Percentiles rank a stretch among this genome's conserved stretches.
These are phyloP conservation scores for Eira barbara DNA, from an alignment of 2,113 vertebrate species.

Conservation along the genomic window DNA sequence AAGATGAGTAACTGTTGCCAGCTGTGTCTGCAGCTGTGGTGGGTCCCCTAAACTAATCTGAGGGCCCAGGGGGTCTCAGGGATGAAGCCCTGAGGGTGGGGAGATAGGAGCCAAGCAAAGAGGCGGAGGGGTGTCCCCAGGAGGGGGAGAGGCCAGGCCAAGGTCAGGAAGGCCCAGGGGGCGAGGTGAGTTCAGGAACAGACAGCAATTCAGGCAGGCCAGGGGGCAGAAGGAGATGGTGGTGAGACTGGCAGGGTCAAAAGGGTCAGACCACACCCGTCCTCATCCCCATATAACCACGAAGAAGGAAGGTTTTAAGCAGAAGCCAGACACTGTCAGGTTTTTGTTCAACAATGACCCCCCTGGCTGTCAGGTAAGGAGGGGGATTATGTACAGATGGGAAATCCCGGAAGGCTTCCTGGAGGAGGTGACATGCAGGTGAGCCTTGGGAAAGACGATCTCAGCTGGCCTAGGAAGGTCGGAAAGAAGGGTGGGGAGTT, in stretches of 20 bases:
- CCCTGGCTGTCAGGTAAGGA: not conserved
- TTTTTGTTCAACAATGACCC: not conserved
- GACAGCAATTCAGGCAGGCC: not conserved
- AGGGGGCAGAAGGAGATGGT: not conserved
- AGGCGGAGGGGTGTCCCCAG: not conserved
- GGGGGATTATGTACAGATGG: not conserved
- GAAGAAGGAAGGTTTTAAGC: not conserved
- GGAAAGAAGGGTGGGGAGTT: not conserved
- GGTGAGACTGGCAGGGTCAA: rapidly evolving
- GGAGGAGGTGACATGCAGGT: not conserved
- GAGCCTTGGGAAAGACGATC: too few species aligned
- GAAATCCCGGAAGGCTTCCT: not conserved
- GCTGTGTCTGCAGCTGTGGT: not conserved
- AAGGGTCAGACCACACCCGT: too few species aligned
- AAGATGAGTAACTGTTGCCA: not conserved
- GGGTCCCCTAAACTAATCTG: not conserved
- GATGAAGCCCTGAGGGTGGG: not conserved
- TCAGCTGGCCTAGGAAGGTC: not conserved
- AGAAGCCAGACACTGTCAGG: not conserved
- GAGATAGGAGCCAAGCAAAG: not conserved
- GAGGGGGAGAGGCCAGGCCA: not conserved
- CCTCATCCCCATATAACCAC: rapidly evolving
- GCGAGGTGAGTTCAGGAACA: not conserved
- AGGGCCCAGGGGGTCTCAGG: not conserved
- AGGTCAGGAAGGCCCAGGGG: not conserved